Evolutionary conservation across 2,797 vertebrate genomes (phyloP).

Genomic region (Lutjanus campechanus): DNA sequence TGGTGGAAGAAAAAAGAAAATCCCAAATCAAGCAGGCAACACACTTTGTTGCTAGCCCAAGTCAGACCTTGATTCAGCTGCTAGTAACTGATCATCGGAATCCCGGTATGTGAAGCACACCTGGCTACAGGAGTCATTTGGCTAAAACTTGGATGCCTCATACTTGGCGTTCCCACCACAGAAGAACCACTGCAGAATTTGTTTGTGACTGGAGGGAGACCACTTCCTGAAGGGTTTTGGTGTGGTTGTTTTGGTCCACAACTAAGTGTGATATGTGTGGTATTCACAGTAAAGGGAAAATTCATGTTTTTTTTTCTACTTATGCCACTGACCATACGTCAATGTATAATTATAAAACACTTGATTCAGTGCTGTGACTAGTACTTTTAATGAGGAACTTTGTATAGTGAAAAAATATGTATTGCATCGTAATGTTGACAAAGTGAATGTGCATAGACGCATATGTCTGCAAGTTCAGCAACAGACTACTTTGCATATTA

Average conservation of each 20-base stretch:
- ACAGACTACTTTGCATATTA: not conserved
- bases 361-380: not conserved
- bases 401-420: not conserved
- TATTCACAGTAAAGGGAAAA: not conserved
- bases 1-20: no score
- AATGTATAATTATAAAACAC: not conserved
- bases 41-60: not conserved
- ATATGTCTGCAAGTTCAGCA: not conserved
- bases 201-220: not conserved
- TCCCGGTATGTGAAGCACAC: no score
- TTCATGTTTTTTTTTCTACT: no score
- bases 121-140: no score
- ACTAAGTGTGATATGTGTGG: not conserved
- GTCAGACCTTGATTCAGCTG: not conserved
- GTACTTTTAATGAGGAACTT: not conserved
- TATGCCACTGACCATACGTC: not conserved
- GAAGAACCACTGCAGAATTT: not conserved
- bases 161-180: not conserved
- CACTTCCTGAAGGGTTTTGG: not conserved
- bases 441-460: not conserved
- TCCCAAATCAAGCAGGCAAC: no score
- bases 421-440: not conserved
- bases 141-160: no score
- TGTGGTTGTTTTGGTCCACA: not conserved
- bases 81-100: not conserved